These are phyloP conservation scores for Poecile atricapillus DNA, from an alignment of 2,113 vertebrate genomes.

Conservation along the genomic window DNA sequence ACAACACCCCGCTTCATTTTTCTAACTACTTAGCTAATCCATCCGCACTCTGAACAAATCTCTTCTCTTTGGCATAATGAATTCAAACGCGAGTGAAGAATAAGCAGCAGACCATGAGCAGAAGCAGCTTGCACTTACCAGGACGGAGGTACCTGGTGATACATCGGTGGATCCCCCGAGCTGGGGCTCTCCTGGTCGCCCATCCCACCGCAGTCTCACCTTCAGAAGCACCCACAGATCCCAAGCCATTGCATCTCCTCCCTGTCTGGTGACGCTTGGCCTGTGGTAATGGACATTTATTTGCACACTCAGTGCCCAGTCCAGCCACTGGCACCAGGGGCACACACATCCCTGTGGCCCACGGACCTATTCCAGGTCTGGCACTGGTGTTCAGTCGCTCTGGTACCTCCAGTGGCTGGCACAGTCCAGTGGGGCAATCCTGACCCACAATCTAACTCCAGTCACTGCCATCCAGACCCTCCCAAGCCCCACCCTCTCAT, in stretches of 20 bases:
- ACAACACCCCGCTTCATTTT: background rate
- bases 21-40: background rate
- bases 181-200: background rate
- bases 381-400: background rate
- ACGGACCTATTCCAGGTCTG: accelerated
- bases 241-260: background rate
- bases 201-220: background rate
- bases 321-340: background rate
- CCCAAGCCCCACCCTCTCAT: accelerated
- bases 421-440: no score
- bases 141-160: background rate
- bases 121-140: background rate
- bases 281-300: background rate
- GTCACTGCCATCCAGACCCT: background rate
- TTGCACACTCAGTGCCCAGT: background rate
- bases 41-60: accelerated
- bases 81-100: background rate
- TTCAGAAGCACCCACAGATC: background rate
- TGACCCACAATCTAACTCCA: background rate
- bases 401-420: background rate
- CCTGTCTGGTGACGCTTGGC: background rate
- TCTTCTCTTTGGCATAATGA: background rate
- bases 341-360: background rate
- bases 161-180: background rate
- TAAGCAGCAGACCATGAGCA: background rate